A percentile compares a stretch with the other conserved stretches of the same genome.
phyloP scores from a whole-genome alignment of 2,113 vertebrate genomes.

The Embiotoca jacksoni region DNA sequence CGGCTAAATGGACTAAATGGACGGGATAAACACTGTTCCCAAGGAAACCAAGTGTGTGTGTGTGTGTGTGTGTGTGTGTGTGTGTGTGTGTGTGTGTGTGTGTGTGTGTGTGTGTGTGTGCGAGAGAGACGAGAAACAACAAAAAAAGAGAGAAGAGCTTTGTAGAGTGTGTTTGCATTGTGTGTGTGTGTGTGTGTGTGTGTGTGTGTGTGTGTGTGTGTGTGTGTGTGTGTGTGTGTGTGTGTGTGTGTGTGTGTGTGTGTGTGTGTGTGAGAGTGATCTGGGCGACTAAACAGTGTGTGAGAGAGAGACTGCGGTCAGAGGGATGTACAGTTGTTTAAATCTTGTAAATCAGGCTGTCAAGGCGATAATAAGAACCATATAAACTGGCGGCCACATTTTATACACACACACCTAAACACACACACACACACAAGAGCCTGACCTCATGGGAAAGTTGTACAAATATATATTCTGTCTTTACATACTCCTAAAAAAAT shows the following conservation, averaged over 20 bases:
- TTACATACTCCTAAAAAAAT: too few relatives aligned
- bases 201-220: conserved; percentile 10
- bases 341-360: conserved; percentile 58
- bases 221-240: conserved; percentile 14
- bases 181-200: conserved; percentile 14
- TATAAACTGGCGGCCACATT: conserved; percentile 2
- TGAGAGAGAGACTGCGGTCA: conserved; percentile 11
- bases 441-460: too few relatives aligned
- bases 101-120: neutral
- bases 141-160: conserved; percentile 13
- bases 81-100: too few relatives aligned
- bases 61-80: conserved; percentile 7
- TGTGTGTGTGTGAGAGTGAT: neutral
- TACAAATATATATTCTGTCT: too few relatives aligned
- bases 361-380: conserved; percentile 49
- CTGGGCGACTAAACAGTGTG: neutral
- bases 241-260: conserved; percentile 18
- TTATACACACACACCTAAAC: too few relatives aligned
- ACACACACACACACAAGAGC: too few relatives aligned
- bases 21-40: conserved; percentile 68
- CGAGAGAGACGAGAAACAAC: neutral
- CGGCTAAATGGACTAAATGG: conserved; percentile 75
- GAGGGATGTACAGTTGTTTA: conserved; percentile 52
- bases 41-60: conserved; percentile 58
- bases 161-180: conserved; percentile 21